Percentiles rank a stretch among this genome's conserved stretches.
Evolutionary conservation across 2,888 invertebrate genomes (phyloP).

Genomic region (Glyphotaelius pellucidus): DNA sequence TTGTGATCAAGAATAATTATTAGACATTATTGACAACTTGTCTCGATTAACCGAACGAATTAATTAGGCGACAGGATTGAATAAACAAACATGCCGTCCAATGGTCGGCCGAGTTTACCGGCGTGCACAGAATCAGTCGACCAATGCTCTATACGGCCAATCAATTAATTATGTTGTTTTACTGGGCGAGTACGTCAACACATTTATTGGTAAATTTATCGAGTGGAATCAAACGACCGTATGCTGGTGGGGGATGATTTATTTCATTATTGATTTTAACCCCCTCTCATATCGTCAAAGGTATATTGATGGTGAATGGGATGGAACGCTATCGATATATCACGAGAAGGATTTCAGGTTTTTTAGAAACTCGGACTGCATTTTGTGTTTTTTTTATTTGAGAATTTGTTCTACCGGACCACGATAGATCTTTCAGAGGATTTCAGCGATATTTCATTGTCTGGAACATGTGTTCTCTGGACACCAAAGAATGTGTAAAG

Average conservation of each 20-base stretch:
- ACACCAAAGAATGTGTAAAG: not conserved
- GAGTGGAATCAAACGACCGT: not conserved
- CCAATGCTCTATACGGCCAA: not conserved
- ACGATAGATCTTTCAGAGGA: not conserved
- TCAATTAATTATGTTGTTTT: constrained; percentile 2
- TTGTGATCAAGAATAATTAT: not conserved
- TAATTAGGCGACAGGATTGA: not conserved
- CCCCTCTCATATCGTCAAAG: not conserved
- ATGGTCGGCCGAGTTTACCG: not conserved
- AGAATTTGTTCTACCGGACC: not conserved
- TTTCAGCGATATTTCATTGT: not conserved
- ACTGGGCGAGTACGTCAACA: not conserved
- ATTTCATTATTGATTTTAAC: not conserved
- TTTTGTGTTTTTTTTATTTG: not conserved
- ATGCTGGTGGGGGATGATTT: not conserved
- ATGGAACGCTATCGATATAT: not conserved
- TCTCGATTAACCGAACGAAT: not conserved
- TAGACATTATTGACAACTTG: not conserved
- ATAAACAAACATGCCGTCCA: not conserved
- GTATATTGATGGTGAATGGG: not conserved
- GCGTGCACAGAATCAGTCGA: not conserved
- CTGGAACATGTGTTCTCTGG: not conserved
- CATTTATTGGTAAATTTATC: not conserved
- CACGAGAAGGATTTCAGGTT: not conserved
- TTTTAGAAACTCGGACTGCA: not conserved